phyloP scores from a whole-genome alignment of 2,113 vertebrate species.

The Cichladusa arquata region DNA sequence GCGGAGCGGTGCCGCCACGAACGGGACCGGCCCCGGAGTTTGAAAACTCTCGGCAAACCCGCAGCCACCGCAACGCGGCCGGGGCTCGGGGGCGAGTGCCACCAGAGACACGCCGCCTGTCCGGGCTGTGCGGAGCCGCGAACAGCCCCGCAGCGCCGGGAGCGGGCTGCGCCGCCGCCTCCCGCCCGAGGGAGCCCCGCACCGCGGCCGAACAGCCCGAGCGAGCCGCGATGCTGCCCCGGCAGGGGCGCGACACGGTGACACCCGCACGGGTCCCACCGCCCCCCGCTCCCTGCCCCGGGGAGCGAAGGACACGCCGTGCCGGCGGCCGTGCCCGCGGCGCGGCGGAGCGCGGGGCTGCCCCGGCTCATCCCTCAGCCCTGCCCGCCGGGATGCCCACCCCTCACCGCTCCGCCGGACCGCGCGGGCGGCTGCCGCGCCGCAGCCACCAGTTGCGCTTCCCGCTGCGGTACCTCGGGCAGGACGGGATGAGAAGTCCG shows the following conservation, averaged over 20 bases:
- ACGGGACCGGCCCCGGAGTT: not conserved
- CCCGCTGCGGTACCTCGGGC: not conserved
- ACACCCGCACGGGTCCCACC: not conserved
- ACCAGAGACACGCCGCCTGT: fast-evolving
- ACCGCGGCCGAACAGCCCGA: not conserved
- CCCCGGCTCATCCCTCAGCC: not conserved
- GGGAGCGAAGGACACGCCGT: not conserved
- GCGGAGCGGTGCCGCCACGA: not conserved
- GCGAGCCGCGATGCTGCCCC: not conserved
- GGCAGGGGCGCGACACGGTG: not conserved
- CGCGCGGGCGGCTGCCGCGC: not conserved
- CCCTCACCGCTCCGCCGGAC: not conserved
- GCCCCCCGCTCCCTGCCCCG: not conserved
- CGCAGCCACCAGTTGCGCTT: slow-evolving; percentile 49
- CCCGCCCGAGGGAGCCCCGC: not conserved
- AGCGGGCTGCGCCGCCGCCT: not conserved
- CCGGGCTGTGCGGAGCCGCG: not conserved
- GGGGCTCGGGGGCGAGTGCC: not conserved
- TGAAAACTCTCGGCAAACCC: not conserved
- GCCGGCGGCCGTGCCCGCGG: no score
- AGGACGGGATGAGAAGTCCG: not conserved
- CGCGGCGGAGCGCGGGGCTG: no score
- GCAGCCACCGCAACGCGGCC: not conserved
- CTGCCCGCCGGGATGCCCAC: not conserved
- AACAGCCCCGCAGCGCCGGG: not conserved